Evolutionary conservation across 2,113 vertebrate species (phyloP).

Genomic region (Chiloscyllium plagiosum): DNA sequence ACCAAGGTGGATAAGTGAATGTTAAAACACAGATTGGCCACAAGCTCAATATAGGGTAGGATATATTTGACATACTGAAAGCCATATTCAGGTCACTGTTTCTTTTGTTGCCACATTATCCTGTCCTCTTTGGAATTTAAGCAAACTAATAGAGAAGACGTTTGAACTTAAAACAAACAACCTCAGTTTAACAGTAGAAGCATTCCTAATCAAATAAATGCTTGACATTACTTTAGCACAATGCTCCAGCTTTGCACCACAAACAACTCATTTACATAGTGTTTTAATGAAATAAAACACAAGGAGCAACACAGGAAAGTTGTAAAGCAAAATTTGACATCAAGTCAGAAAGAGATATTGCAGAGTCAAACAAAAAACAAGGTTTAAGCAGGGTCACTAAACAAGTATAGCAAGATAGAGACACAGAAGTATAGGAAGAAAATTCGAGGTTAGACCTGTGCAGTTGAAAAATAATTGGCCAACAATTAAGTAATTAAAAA

Average conservation of each 20-base stretch:
- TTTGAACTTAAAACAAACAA: not conserved
- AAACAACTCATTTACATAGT: not conserved
- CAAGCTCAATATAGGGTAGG: not conserved
- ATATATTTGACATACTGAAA: not conserved
- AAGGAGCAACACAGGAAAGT: not conserved
- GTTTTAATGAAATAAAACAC: not conserved
- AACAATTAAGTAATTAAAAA: not conserved
- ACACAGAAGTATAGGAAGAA: too few species aligned
- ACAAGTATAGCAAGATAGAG: not conserved
- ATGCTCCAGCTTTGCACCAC: not conserved
- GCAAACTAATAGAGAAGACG: not conserved
- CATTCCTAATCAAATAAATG: not conserved
- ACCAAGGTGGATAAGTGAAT: not conserved
- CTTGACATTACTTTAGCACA: not conserved
- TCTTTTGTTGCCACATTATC: not conserved
- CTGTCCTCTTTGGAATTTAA: not conserved
- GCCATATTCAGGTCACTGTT: not conserved
- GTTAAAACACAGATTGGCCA: not conserved
- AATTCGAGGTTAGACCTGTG: not conserved
- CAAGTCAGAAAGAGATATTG: not conserved
- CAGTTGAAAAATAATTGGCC: not conserved
- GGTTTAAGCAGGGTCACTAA: not conserved
- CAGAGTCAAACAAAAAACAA: not conserved
- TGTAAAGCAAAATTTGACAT: not conserved
- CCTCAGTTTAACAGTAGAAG: not conserved